Percentiles rank a stretch among this genome's conserved stretches.
These are phyloP conservation scores for Drosophila prolongata DNA, from an alignment of 2,888 invertebrate species.

Conservation along the genomic window DNA sequence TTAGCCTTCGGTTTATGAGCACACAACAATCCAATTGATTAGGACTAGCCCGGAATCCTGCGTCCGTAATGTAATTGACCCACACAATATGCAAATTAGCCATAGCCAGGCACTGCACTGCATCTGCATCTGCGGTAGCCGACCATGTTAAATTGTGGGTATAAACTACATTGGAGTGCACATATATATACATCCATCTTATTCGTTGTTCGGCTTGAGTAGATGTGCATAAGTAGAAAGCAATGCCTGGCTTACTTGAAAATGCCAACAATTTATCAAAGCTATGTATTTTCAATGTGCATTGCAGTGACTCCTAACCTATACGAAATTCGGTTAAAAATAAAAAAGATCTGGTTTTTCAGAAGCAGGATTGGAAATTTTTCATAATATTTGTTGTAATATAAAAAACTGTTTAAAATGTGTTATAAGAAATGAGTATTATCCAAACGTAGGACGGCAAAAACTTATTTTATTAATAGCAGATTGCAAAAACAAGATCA, in stretches of 20 bases:
- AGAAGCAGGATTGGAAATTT: too few species aligned
- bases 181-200: slow-evolving; percentile 21
- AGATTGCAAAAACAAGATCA: too few species aligned
- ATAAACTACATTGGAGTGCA: slow-evolving; percentile 69
- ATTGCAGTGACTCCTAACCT: not conserved
- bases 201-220: slow-evolving; percentile 13
- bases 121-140: slow-evolving; percentile 61
- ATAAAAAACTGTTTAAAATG: too few species aligned
- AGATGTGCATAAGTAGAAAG: slow-evolving; percentile 47
- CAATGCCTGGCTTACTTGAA: slow-evolving; percentile 38
- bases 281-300: not conserved
- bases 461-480: too few species aligned
- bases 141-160: slow-evolving; percentile 71
- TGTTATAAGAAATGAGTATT: too few species aligned
- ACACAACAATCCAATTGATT: slow-evolving; percentile 69
- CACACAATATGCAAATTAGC: slow-evolving; percentile 73
- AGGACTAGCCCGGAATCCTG: slow-evolving; percentile 27
- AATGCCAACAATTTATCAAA: slow-evolving; percentile 57
- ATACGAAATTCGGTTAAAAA: too few species aligned
- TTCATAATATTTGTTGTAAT: too few species aligned
- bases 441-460: too few species aligned
- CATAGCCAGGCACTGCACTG: slow-evolving; percentile 58
- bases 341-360: too few species aligned
- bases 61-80: slow-evolving; percentile 59
- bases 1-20: slow-evolving; percentile 34